Percentiles rank a stretch among this genome's conserved stretches.
Conservation (phyloP, 2,888 invertebrate species). For the Pedicia rivosa region DNA sequence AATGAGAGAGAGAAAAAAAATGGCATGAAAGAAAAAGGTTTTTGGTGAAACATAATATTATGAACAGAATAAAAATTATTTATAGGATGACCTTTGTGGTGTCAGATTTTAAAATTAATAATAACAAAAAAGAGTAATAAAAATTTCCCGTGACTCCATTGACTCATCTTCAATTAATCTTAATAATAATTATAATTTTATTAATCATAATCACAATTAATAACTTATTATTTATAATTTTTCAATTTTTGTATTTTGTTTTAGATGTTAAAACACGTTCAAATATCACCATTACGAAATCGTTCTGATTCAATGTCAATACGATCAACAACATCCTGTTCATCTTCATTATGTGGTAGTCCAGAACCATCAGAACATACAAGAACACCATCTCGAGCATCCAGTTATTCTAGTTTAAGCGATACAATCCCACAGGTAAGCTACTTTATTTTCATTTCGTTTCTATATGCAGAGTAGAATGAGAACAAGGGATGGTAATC, state of each 20-base stretch:
- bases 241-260: slow-evolving; percentile 18
- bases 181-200: no score
- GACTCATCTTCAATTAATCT: no score
- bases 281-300: slow-evolving; percentile 71
- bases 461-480: no score
- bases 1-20: no score
- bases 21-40: no score
- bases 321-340: slow-evolving; percentile 51
- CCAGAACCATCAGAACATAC: slow-evolving; percentile 40
- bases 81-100: no score
- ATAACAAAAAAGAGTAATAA: no score
- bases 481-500: no score
- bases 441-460: slow-evolving; percentile 7
- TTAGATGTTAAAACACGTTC: slow-evolving; percentile 81
- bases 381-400: slow-evolving; percentile 47
- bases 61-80: no score
- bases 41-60: no score
- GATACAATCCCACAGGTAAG: slow-evolving; percentile 37
- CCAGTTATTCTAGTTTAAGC: slow-evolving; percentile 45
- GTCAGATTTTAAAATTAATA: no score
- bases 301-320: slow-evolving; percentile 72
- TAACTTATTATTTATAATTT: slow-evolving; percentile 1
- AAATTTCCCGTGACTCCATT: no score
- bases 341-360: slow-evolving; percentile 44
- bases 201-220: not conserved